Evolutionary conservation across 2,113 vertebrate species (phyloP).

Genomic region (Oryzias melastigma): DNA sequence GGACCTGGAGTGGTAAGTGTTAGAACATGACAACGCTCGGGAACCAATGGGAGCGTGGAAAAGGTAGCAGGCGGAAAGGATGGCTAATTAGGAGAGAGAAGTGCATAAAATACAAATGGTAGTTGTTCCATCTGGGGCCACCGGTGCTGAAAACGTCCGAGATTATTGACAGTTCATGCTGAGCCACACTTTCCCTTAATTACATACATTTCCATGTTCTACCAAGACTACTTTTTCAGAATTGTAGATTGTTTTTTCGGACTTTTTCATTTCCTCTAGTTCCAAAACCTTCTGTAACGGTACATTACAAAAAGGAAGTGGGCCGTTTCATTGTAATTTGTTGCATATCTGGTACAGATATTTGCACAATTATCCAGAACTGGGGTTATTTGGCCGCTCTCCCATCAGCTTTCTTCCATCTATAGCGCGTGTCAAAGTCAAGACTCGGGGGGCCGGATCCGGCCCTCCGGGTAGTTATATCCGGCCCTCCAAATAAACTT

Average conservation of each 20-base stretch:
- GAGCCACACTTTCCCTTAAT: conserved; percentile 56
- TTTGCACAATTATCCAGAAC: conserved; percentile 81
- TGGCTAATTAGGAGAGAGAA: conserved; percentile 75
- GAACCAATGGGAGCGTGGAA: conserved; percentile 64
- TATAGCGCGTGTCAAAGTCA: too few species aligned
- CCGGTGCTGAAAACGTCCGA: conserved; percentile 63
- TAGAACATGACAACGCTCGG: conserved; percentile 66
- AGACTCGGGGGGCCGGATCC: too few species aligned
- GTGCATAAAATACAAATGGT: conserved; percentile 68
- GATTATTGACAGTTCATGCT: conserved; percentile 75
- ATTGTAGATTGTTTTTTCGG: conserved; percentile 36
- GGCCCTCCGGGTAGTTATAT: too few species aligned
- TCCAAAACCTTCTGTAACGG: conserved; percentile 9
- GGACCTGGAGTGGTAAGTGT: conserved; percentile 67
- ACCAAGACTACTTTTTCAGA: conserved; percentile 58
- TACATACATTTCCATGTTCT: conserved; percentile 63
- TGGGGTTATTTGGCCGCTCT: conserved; percentile 76
- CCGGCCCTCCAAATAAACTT: too few species aligned
- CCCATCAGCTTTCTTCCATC: conserved; percentile 74
- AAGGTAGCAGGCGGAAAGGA: conserved; percentile 74
- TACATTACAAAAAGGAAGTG: conserved; percentile 12
- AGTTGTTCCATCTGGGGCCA: conserved; percentile 57
- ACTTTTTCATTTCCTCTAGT: not conserved
- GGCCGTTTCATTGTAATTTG: conserved; percentile 78
- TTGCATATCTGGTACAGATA: conserved; percentile 71